Conservation (phyloP, 2,113 vertebrate species). For the Choloepus hoffmanni region DNA sequence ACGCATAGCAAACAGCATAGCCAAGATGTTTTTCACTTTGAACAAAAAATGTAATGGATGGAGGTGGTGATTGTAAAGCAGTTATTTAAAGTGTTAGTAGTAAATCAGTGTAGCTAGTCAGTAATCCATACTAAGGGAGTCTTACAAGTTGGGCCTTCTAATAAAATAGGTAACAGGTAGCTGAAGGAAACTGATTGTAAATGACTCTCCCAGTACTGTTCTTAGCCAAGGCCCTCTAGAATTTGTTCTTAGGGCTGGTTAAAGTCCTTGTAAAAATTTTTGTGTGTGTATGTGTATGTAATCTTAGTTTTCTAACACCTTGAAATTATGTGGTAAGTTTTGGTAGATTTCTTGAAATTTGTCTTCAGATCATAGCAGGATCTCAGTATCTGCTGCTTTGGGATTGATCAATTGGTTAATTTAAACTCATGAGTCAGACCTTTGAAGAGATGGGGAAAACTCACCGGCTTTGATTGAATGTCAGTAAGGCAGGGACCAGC, state of each 20-base stretch:
- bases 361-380: background rate
- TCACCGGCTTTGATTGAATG: conserved; percentile 21
- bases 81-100: conserved; percentile 33
- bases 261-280: background rate
- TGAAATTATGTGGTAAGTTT: background rate
- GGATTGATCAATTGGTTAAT: background rate
- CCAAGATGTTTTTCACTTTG: conserved; percentile 63
- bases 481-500: background rate
- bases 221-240: background rate
- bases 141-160: background rate
- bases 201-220: background rate
- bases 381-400: background rate
- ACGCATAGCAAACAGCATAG: background rate
- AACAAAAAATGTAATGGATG: conserved; percentile 66
- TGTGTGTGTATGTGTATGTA: background rate
- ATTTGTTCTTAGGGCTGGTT: background rate
- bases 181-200: conserved; percentile 5
- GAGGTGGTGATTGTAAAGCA: conserved; percentile 33
- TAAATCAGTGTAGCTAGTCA: conserved; percentile 49
- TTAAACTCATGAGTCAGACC: background rate
- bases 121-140: background rate
- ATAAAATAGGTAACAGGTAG: background rate
- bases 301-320: background rate
- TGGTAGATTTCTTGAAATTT: background rate
- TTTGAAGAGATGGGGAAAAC: background rate